phyloP scores from a whole-genome alignment of 2,113 vertebrate genomes.

The Pipra filicauda region DNA sequence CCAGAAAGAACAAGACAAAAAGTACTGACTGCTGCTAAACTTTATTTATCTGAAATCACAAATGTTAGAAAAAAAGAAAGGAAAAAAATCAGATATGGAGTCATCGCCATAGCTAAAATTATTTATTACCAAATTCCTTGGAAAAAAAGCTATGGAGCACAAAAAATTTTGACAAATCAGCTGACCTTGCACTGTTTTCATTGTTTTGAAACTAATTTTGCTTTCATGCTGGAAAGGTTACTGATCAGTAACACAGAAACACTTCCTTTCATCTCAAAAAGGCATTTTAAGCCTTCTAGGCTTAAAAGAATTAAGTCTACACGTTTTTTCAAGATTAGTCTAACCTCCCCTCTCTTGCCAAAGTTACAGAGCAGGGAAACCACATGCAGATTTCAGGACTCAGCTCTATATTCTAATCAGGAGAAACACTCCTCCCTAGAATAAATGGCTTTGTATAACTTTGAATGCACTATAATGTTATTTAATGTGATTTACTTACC shows the following conservation, averaged over 20 bases:
- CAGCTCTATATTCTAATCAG: not conserved
- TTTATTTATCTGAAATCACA: not conserved
- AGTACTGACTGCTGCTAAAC: not conserved
- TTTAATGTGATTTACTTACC: slow-evolving; percentile 70
- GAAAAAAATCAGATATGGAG: fast-evolving
- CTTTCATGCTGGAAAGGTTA: not conserved
- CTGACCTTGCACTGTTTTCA: not conserved
- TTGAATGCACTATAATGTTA: not conserved
- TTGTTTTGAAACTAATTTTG: not conserved
- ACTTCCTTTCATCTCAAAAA: not conserved
- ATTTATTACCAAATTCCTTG: not conserved
- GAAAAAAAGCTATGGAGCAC: not conserved
- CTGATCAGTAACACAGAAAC: not conserved
- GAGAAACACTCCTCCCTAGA: not conserved
- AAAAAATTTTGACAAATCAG: not conserved
- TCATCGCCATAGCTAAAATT: not conserved
- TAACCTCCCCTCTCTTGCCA: not conserved
- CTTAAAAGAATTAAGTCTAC: not conserved
- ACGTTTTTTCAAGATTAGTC: not conserved
- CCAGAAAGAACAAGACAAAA: not conserved
- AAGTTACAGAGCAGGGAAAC: not conserved
- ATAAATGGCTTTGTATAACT: not conserved
- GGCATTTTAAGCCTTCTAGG: not conserved
- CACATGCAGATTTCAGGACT: not conserved
- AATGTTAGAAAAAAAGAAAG: not conserved